Evolutionary conservation across 2,113 vertebrate species (phyloP).

Genomic region (Paratilapia polleni): DNA sequence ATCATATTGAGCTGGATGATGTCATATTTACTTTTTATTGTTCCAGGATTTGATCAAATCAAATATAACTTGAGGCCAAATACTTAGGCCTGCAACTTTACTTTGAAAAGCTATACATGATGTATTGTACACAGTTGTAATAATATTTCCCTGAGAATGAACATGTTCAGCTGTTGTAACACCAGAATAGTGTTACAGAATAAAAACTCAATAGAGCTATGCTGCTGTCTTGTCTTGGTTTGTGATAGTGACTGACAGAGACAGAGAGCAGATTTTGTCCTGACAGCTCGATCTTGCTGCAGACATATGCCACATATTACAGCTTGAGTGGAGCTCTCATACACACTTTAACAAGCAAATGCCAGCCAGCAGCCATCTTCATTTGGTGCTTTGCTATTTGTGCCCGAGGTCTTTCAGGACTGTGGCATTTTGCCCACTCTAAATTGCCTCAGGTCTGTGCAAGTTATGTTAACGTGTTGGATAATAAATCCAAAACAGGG

Average conservation of each 20-base stretch:
- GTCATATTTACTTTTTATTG: not conserved
- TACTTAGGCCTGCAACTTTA: not conserved
- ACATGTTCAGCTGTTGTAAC: not conserved
- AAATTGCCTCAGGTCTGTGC: constrained; percentile 32
- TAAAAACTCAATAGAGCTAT: not conserved
- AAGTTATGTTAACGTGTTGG: constrained; percentile 7
- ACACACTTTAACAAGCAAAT: constrained; percentile 67
- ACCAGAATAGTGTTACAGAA: not conserved
- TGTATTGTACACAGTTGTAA: not conserved
- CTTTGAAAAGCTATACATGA: not conserved
- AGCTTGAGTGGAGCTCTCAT: constrained; percentile 58
- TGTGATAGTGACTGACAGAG: constrained; percentile 37
- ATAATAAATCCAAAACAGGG: constrained; percentile 23
- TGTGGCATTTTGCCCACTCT: constrained; percentile 29
- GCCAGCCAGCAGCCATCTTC: constrained; percentile 64
- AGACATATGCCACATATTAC: constrained; percentile 63
- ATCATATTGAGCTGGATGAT: not conserved
- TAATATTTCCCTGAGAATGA: not conserved
- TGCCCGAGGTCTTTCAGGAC: constrained; percentile 49
- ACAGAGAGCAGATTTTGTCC: constrained; percentile 39
- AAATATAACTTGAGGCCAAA: not conserved
- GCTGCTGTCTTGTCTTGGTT: constrained; percentile 27
- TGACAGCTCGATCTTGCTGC: constrained; percentile 62
- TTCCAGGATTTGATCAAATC: not conserved
- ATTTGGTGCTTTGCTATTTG: constrained; percentile 66